These are phyloP conservation scores for Irena cyanogastra DNA, from an alignment of 2,113 vertebrate genomes.

Conservation along the genomic window DNA sequence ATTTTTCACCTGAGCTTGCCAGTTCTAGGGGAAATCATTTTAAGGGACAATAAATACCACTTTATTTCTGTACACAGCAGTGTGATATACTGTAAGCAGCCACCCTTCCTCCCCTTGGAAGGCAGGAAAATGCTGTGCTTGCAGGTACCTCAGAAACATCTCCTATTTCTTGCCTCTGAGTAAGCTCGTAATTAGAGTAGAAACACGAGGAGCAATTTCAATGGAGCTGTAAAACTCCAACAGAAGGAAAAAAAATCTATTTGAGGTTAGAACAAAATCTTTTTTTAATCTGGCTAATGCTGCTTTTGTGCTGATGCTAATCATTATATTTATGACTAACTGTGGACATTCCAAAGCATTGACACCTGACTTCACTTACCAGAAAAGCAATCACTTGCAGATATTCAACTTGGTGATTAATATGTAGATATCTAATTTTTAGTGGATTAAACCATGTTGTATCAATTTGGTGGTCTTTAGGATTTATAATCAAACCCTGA, in stretches of 20 bases:
- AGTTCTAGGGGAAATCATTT: conserved; percentile 25
- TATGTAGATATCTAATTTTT: not conserved
- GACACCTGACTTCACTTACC: not conserved
- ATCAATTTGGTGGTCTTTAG: not conserved
- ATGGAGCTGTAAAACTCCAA: not conserved
- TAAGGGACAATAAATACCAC: conserved; percentile 26
- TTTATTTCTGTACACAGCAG: conserved; percentile 28
- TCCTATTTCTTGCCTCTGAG: conserved; percentile 7
- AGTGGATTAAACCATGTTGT: not conserved
- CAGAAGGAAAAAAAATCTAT: not conserved
- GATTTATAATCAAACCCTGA: conserved; percentile 35
- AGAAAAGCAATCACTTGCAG: not conserved
- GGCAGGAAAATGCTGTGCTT: conserved; percentile 1
- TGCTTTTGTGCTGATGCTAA: conserved; percentile 5
- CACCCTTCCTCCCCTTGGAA: not conserved
- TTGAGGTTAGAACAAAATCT: conserved; percentile 41
- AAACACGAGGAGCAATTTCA: not conserved
- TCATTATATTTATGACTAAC: not conserved
- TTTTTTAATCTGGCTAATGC: conserved; percentile 19
- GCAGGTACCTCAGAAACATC: not conserved
- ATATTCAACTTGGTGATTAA: not conserved
- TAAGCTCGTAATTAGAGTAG: not conserved
- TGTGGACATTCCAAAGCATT: not conserved
- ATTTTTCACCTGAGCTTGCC: conserved; percentile 26
- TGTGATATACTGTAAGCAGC: not conserved